phyloP scores from a whole-genome alignment of 2,113 vertebrate species.

The Alexandromys fortis region DNA sequence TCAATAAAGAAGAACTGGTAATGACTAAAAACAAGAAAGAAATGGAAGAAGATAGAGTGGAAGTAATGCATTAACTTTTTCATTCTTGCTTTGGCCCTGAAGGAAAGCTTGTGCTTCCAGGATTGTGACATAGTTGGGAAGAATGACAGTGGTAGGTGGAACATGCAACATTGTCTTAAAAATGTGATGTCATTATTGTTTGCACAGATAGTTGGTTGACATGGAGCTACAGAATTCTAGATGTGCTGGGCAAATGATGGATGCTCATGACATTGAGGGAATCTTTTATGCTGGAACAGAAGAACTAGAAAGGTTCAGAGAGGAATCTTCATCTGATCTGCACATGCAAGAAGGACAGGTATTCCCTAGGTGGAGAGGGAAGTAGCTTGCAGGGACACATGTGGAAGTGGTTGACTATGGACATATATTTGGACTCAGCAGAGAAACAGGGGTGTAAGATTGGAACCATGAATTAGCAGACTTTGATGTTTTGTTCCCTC shows the following conservation, averaged over 20 bases:
- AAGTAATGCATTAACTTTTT: not conserved
- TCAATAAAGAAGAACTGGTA: not conserved
- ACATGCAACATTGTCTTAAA: not conserved
- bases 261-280: not conserved
- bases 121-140: not conserved
- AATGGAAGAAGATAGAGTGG: not conserved
- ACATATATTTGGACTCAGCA: accelerated
- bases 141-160: not conserved
- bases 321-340: not conserved
- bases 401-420: accelerated
- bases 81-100: not conserved
- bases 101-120: not conserved
- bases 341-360: not conserved
- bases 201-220: not conserved
- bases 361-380: not conserved
- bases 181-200: not conserved
- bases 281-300: not conserved
- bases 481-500: not conserved
- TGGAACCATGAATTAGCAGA: not conserved
- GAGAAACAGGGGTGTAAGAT: not conserved
- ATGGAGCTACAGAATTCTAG: not conserved
- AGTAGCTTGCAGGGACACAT: not conserved
- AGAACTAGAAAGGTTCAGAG: not conserved
- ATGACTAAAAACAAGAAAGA: not conserved
- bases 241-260: not conserved